Base-by-base conservation (phyloP, 92 coral and sea anemone species). In the Paramuricea clavata region DNA sequence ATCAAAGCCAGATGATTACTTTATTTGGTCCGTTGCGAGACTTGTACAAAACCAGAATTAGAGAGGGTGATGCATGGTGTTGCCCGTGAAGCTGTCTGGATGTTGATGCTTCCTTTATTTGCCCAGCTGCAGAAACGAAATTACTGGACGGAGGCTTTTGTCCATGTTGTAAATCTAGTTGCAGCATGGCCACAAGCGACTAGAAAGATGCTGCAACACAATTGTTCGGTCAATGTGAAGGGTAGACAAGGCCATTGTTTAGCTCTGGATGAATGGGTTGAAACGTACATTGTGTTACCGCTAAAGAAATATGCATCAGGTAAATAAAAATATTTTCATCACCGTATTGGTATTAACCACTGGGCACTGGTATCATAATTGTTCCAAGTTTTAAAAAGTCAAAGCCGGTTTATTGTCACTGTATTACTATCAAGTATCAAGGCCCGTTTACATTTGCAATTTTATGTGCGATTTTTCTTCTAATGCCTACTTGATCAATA, bases 181-280 rank as follows among this genome's bases (percentile, higher is more conserved):
- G 86, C 89, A 16, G 64, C 32, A 1, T 89, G 89, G 92, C 92
- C 92, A 6, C 16, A 85, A 12, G 86, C 85, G 0, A 9, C 44
- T 0, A 56, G 92, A 21, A 54, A 57, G 13, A n/a, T 89, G 69
- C 3, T 89, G 5, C 36, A 56, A 26, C 12, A 78, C 0, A 89
- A 85, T 41, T 89, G 81, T 34, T 26, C 86, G 0, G 21, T 89
- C 12, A 89, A 74, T 16, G 25, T 89, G 0, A 16, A 31, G 2
- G 92, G 89, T 26, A 89, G 32, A 30, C 21, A 26, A 7, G 92
- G 92, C 0, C 86, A 77, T 74, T 69, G 59, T 73, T 65, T 89
- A 34, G 92, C 54, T 23, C 47, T 89, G 12, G 92, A 89, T 83
- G 92, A 89, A 31, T 89, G 42, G 39, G 89, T 89, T 2, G 92